A percentile compares a stretch with the other conserved stretches of the same genome.
These are phyloP conservation scores for Meteorus cinctellus DNA, from an alignment of 2,888 invertebrate species.

Conservation along the genomic window DNA sequence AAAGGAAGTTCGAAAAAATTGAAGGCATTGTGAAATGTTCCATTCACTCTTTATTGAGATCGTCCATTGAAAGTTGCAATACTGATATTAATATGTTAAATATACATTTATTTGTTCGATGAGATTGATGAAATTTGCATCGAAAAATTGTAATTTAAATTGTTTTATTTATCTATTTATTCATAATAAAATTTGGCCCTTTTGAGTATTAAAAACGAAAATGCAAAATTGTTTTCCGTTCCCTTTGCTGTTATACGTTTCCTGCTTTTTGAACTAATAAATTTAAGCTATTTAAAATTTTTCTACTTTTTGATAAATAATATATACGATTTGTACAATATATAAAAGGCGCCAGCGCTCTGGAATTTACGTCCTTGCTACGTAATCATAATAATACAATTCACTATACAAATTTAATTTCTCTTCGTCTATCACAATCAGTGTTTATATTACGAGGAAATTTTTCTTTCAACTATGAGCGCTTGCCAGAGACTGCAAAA, in stretches of 20 bases:
- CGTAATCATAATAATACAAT: constrained; percentile 20
- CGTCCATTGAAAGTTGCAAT: background rate
- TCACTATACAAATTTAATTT: constrained; percentile 21
- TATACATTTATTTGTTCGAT: background rate
- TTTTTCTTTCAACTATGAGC: background rate
- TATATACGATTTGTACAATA: constrained; percentile 33
- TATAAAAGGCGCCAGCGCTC: constrained; percentile 46
- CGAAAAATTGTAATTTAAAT: background rate
- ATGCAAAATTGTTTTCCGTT: constrained; percentile 5
- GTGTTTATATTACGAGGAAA: background rate
- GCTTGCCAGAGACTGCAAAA: constrained; percentile 7
- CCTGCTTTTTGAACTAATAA: background rate
- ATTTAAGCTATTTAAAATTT: constrained; percentile 71
- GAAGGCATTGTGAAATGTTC: background rate
- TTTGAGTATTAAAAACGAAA: constrained; percentile 6
- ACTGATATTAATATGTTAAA: background rate
- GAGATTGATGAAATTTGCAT: background rate
- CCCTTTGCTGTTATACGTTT: background rate
- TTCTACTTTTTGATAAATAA: constrained; percentile 78
- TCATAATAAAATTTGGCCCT: constrained; percentile 6
- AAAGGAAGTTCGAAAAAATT: background rate
- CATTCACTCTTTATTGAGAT: background rate
- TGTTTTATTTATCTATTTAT: background rate
- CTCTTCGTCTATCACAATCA: constrained; percentile 25
- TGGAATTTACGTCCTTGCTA: constrained; percentile 30